Evolutionary conservation across 1,140 invertebrate genomes (phyloP), one percentile per base, ranked within the genome.

Genomic region (Bombus pyrosoma): DNA sequence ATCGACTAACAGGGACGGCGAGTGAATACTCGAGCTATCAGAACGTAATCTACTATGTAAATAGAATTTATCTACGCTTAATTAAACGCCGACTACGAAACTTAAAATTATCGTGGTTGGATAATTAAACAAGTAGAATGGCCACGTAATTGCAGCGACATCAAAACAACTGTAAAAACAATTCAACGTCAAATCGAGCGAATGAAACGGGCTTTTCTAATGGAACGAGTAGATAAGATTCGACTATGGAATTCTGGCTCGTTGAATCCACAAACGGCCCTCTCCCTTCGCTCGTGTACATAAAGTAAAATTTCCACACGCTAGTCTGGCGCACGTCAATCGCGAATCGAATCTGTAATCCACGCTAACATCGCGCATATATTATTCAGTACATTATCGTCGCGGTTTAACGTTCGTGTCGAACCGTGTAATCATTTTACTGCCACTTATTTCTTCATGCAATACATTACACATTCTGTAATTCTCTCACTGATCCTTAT

Each of bases 321-420:
- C 75, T 39, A 71, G 9, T 39, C 22, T 22, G 28, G 32, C 34
- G 22, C 39, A 28, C 64, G 37, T n/a, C 37, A 66, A 12, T 66
- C n/a, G 57, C 57, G 28, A 59, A 69, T 57, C 10, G 64, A 43
- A 32, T 34, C 34, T 32, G 32, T 79, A 84, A 84, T 79, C 74
- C 37, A 47, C n/a, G 66, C 2, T 22, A 28, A 15, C 41, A 84
- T 79, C 66, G 82, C 25, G 75, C 10, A 62, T 84, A 59, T 71
- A 84, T 84, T 79, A 84, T 72, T 84, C 75, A 72, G 15, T 9
- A 39, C 12, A 43, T 32, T 39, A 34, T 6, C 32, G 37, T 18
- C 53, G 37, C 37, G n/a, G n/a, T 43, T 83, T 78, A 57, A 78
- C 76, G 39, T 74, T 75, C 74, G 59, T 64, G 47, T 53, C 59